Evolutionary conservation across 2,797 vertebrate species (phyloP), one percentile per base, ranked within the genome.

Genomic region (Poecilia wingei): DNA sequence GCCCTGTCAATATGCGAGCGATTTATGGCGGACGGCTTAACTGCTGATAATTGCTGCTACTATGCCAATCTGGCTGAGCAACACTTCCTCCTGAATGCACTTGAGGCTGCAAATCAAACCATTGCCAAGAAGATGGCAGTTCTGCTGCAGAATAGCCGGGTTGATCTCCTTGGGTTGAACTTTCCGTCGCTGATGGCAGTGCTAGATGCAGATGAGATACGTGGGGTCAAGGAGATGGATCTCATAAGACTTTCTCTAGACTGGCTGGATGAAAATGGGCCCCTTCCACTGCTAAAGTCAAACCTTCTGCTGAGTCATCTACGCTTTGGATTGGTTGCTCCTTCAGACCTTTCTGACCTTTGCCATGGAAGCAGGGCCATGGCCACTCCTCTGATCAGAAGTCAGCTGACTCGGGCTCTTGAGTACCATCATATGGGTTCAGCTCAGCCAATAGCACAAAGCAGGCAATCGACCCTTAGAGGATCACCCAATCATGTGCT

Each of bases 21-120:
- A 49, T 99, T 97, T 86, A 93, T 99, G 61, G 92, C 91, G 5
- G 96, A 97, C 6, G 96, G 96, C 70, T 93, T 99, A 53, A 89
- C 86, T 2, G 73, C 92, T 0, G 95, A 96, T 51, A 98, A 95
- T 83, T 99, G 98, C 90, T 99, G 98, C 80, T 94, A 93, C 78
- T 96, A 96, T 0, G 97, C 97, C 77, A 99, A 99, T 0, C 81
- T 99, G 79, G 97, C 98, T 0, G 95, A 95, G 76, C 95, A 93
- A 72, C 97, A 97, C 41, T 93, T 95, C 45, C 96, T 99, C 69
- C 78, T 88, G 0, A 93, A 95, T 0, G 96, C 96, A 7, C 80
- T 96, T 39, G 87, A 86, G 0, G 93, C 90, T 0, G 95, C 97
- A 3, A 96, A 97, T 85, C 90, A 88, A 79, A 97, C 96, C 75